phyloP scores from a whole-genome alignment of 2,888 invertebrate genomes.

The Agrilus cyanescens region DNA sequence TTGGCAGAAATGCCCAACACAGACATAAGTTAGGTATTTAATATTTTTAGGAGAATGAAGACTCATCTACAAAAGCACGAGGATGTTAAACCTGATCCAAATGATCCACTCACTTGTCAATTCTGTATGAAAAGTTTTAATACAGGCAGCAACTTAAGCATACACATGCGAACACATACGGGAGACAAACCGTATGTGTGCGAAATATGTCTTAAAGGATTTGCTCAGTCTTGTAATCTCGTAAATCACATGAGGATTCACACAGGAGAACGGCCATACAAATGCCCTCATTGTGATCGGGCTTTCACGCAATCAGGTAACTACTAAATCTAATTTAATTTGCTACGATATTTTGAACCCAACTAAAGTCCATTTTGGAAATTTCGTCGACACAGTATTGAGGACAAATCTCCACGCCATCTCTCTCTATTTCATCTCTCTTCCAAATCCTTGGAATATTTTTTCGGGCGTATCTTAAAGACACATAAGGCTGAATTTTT shows the following conservation, averaged over 20 bases:
- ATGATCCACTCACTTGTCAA: slow-evolving; percentile 24
- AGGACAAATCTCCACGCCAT: no score
- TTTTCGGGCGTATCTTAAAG: no score
- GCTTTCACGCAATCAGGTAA: slow-evolving; percentile 36
- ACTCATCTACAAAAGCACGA: slow-evolving; percentile 36
- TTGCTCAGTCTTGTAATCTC: slow-evolving; percentile 33
- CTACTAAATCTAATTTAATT: no score
- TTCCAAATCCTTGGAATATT: no score
- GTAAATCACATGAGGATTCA: slow-evolving; percentile 34
- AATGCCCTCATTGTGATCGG: slow-evolving; percentile 34
- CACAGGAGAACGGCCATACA: slow-evolving; percentile 33
- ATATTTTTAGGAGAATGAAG: slow-evolving; percentile 32
- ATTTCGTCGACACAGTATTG: no score
- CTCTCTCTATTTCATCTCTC: no score
- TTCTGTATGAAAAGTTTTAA: slow-evolving; percentile 29
- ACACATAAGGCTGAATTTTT: no score
- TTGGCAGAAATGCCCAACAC: no score
- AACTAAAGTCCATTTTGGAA: no score
- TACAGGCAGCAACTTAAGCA: slow-evolving; percentile 30
- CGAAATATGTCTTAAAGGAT: slow-evolving; percentile 31
- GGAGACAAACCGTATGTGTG: slow-evolving; percentile 31
- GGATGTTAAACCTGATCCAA: slow-evolving; percentile 21
- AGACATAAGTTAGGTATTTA: no score
- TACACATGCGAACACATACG: slow-evolving; percentile 33
- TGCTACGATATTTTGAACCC: no score